Percentiles rank a stretch among this genome's conserved stretches.
phyloP scores from a whole-genome alignment of 2,797 vertebrate genomes.

The Tenualosa thibaudeaui region DNA sequence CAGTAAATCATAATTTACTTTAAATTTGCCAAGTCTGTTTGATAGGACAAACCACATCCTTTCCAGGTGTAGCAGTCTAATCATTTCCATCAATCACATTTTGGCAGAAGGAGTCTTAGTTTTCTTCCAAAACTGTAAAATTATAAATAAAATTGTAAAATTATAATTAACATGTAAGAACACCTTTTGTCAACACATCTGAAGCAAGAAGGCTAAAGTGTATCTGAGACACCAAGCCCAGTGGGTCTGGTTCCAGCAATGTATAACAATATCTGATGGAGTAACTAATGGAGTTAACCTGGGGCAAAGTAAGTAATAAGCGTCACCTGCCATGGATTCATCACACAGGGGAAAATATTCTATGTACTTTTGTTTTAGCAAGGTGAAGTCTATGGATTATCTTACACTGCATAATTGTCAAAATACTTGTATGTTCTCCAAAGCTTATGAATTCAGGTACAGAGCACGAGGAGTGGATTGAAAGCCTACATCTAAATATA shows the following conservation, averaged over 20 bases:
- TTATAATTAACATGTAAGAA: no score
- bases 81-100: background rate
- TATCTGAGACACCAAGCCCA: background rate
- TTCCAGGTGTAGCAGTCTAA: background rate
- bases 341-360: background rate
- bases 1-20: no score
- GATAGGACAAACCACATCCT: background rate
- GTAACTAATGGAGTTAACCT: no score
- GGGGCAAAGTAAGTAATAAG: background rate
- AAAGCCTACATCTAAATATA: no score
- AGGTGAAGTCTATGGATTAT: constrained; percentile 5
- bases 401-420: background rate
- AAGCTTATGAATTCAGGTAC: background rate
- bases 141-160: no score
- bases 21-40: no score
- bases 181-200: no score
- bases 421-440: background rate
- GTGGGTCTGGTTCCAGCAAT: background rate
- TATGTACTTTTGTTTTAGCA: constrained; percentile 1
- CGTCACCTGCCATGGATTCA: background rate
- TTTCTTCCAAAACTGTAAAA: no score
- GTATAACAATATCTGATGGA: background rate
- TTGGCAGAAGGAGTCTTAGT: background rate
- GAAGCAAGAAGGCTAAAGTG: background rate
- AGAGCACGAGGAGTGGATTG: no score